phyloP scores from a whole-genome alignment of 2,888 invertebrate genomes.

The Tinea pellionella region DNA sequence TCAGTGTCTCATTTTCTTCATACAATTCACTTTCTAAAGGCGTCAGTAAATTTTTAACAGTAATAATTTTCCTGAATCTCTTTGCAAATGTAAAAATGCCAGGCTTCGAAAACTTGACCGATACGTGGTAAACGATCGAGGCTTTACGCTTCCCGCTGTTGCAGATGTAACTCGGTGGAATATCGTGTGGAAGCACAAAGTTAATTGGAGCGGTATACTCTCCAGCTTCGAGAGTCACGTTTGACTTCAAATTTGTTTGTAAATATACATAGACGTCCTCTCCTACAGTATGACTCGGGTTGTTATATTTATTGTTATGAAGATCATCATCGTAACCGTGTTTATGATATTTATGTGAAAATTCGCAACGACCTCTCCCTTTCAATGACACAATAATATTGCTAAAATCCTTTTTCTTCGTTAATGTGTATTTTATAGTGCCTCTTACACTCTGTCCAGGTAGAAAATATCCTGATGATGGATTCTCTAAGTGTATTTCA shows the following conservation, averaged over 20 bases:
- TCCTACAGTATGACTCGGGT: not conserved
- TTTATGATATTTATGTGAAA: not conserved
- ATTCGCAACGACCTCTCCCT: not conserved
- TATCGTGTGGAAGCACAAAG: constrained; percentile 4
- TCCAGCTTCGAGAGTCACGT: not conserved
- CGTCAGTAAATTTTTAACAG: not conserved
- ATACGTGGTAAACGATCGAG: not conserved
- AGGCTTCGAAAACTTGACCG: not conserved
- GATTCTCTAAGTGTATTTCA: constrained; percentile 6
- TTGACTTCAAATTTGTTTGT: not conserved
- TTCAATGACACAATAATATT: not conserved
- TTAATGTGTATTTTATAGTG: not conserved
- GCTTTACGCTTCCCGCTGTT: not conserved
- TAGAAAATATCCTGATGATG: not conserved
- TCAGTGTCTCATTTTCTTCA: not conserved
- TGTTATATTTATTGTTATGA: not conserved
- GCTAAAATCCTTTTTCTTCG: not conserved
- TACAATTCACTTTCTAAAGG: not conserved
- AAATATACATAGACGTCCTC: not conserved
- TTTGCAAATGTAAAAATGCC: not conserved
- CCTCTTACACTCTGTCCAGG: not conserved
- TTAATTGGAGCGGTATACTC: not conserved
- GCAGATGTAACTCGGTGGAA: not conserved
- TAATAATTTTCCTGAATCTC: constrained; percentile 9
- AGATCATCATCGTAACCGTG: too few relatives aligned